Base-by-base conservation (phyloP, 2,888 invertebrate genomes). In the Nesidiocoris tenuis region DNA sequence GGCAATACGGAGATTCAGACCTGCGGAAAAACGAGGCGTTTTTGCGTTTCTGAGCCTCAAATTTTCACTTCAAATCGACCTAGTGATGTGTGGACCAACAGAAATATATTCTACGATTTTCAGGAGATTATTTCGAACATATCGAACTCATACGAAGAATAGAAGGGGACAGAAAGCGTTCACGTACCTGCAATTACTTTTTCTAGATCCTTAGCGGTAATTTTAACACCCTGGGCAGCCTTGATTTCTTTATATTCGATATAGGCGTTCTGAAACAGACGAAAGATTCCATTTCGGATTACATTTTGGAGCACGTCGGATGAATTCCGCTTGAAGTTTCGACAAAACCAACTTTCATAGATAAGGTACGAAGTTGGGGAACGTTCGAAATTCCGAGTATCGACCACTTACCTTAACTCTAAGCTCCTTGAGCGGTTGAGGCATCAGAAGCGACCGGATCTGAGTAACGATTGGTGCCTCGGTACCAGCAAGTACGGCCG, bases 401-500 rank as follows among this genome's bases (percentile, higher is more conserved):
- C n/a, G n/a, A n/a, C n/a, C n/a, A n/a, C 79, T 81, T 83, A 91
- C 93, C 89, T 99, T 99, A 2, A 99, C 98, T 80, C 99, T 86
- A 64, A 99, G 86, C 84, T 99, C 99, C 84, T 94, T 95, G 88
- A 99, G 90, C 0, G 99, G 98, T 82, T 98, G 96, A 1, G 99
- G 99, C 94, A 98, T 97, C 24, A 99, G 88, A 24, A 99, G 87
- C 0, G 97, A 98, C 64, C 98, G 89, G 79, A 99, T 96, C 85
- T 96, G 96, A 0, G 99, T 98, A 24, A 95, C 94, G 79, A 99
- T 96, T 0, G 99, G 96, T 0, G 99, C 99, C 82, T 99, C 99
- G 0, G 97, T 96, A 61, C 99, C 99, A 0, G 98, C 98, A 75
- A 99, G 85, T 24, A 99, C 89, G 86, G 98, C 91, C 0, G 96